Evolutionary conservation across 2,113 vertebrate genomes (phyloP), one percentile per base, ranked within the genome.

Genomic region (Speoplatyrhinus poulsoni): DNA sequence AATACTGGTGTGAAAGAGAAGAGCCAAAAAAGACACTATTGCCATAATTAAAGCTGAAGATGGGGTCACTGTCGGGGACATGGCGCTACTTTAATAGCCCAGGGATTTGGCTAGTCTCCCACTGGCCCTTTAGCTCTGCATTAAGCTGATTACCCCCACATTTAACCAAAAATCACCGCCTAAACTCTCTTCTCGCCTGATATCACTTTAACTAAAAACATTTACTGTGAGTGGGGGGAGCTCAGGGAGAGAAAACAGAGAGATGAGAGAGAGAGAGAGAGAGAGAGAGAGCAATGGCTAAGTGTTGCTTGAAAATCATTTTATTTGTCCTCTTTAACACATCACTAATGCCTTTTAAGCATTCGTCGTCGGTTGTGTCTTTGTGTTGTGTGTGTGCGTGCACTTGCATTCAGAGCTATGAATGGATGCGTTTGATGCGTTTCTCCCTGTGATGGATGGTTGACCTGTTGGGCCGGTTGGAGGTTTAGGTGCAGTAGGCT

Each of bases 121-220:
- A 87, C 84, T 74, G 55, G 87, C 74, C 86, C 88, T 91, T 92
- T 91, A 92, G 87, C 88, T 92, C 90, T 85, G 84, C 89, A 90
- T 89, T 92, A 93, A 92, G 89, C 91, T 91, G 91, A 93, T 93
- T 92, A 92, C 84, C 77, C 86, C 77, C 83, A 89, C 90, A 89
- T 89, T 90, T 87, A 87, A 88, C 86, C 84, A 89, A 90, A 89
- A 86, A 82, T 78, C 86, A 80, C 87, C 77, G 58, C 84, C 84
- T 83, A 82, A 82, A 70, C 72, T 77, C 36, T 47, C 73, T 67
- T 65, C 75, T 67, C 55, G 67, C 73, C 79, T 87, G 79, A 88
- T 87, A 84, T 85, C 81, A 74, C 85, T 88, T 88, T 82, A 76
- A 80, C 86, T 82, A 79, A 87, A 56, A 87, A 81, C 77, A 84